Evolutionary conservation across 37 sponge, comb jelly and placozoan species (phyloP), one percentile per base, ranked within the genome.

Genomic region (Halichondria panicea): DNA sequence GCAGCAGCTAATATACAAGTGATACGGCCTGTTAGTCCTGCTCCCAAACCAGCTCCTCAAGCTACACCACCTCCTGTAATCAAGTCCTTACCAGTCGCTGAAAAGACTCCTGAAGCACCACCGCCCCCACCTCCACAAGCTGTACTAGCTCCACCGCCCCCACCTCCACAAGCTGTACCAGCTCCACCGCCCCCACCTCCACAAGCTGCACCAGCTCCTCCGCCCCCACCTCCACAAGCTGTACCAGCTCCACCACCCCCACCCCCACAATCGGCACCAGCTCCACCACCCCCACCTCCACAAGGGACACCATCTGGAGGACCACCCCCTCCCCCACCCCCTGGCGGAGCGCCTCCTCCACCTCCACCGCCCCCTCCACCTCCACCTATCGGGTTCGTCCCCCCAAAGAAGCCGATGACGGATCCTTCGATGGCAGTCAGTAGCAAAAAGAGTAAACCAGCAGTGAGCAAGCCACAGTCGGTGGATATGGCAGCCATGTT

Each of bases 281-380:
- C 56, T 0, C 73, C 60, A 25, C 62, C 71, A 66, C 79, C 79
- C 43, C 83, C 83, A n/a, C 62, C 80, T 4, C 74, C 80, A 44
- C 68, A 57, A 40, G 67, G 67, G 11, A 18, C 69, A 18, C 55
- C 76, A 67, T 19, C 33, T 11, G 69, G 59, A 60, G 74, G 41
- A 3, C 55, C 48, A 25, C 75, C 75, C 1, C 77, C 88, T 28
- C 68, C 84, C 2, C 69, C 79, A 52, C 66, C 79, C 0, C 63
- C 69, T 74, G 73, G 63, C 32, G 64, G 66, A 27, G 57, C 75
- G 39, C 53, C 66, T n/a, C 71, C 67, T n/a, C 66, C 65, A n/a
- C 72, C 78, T 37, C 74, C 83, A 64, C 81, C 81, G 21, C 87
- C 76, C 52, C 78, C 76, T 0, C 83, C 88, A 15, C 68, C 80